Percentiles rank a stretch among this genome's conserved stretches.
Evolutionary conservation across 2,888 invertebrate genomes (phyloP).

Genomic region (Lathronympha strigana): DNA sequence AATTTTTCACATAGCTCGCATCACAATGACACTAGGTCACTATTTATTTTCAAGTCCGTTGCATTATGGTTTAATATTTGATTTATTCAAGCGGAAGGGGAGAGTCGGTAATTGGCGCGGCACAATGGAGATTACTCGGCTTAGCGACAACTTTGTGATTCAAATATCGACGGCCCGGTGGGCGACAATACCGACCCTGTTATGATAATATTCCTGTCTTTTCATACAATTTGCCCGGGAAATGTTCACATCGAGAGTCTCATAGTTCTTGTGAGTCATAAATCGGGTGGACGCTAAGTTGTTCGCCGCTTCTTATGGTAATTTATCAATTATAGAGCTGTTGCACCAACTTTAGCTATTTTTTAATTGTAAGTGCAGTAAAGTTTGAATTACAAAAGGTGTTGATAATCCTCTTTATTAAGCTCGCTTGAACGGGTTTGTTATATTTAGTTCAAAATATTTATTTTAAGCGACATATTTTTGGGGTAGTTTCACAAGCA

Average conservation of each 20-base stretch:
- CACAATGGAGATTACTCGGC: conserved; percentile 81
- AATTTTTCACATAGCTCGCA: conserved; percentile 27
- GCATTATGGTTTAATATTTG: conserved; percentile 69
- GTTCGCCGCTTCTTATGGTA: conserved; percentile 39
- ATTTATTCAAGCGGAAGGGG: conserved; percentile 82
- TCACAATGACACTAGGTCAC: conserved; percentile 33
- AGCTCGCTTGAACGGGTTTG: conserved; percentile 8
- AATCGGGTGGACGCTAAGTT: conserved; percentile 41
- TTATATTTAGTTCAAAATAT: conserved; percentile 21
- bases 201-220: conserved; percentile 78
- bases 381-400: conserved; percentile 20
- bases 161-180: conserved; percentile 73
- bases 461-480: neutral
- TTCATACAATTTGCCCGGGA: conserved; percentile 69
- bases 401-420: conserved; percentile 38
- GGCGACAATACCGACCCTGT: conserved; percentile 75
- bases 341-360: conserved; percentile 25
- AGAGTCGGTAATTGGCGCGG: conserved; percentile 79
- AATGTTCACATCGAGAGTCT: conserved; percentile 56
- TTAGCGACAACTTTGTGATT: conserved; percentile 79
- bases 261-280: conserved; percentile 54
- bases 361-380: conserved; percentile 32
- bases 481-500: conserved; percentile 3
- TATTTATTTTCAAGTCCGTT: conserved; percentile 35
- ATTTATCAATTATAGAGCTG: conserved; percentile 39